These are phyloP conservation scores for Entomobrya proxima DNA, from an alignment of 2,888 invertebrate genomes.

Conservation along the genomic window DNA sequence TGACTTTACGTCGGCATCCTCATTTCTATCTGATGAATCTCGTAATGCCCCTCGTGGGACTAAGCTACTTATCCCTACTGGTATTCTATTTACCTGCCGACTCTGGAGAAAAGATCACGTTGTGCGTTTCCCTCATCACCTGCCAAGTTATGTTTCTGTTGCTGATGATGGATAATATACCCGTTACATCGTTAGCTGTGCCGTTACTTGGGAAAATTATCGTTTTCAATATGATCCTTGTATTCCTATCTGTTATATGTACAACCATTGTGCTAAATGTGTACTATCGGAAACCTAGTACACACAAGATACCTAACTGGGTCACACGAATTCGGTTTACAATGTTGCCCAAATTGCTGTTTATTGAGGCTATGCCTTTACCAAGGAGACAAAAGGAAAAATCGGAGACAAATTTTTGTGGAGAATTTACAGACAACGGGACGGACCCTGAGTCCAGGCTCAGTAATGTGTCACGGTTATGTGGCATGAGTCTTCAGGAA, in stretches of 20 bases:
- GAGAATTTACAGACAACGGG: neutral
- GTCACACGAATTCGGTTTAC: neutral
- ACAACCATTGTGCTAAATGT: constrained; percentile 21
- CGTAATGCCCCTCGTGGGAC: neutral
- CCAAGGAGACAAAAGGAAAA: neutral
- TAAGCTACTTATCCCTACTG: constrained; percentile 4
- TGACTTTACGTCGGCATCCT: constrained; percentile 12
- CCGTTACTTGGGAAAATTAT: constrained; percentile 29
- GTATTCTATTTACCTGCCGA: constrained; percentile 8
- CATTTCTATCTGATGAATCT: constrained; percentile 3
- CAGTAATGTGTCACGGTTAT: neutral
- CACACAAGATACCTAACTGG: neutral
- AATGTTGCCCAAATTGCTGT: neutral
- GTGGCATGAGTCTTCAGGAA: neutral
- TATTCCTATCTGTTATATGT: constrained; percentile 2
- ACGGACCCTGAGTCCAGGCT: neutral
- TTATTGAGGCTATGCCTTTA: neutral
- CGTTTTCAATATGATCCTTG: constrained; percentile 15
- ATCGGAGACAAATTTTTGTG: neutral
- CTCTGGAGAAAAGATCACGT: constrained; percentile 23
- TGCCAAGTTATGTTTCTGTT: constrained; percentile 15
- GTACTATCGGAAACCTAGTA: constrained; percentile 13
- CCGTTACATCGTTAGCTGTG: constrained; percentile 25
- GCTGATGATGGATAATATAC: constrained; percentile 16
- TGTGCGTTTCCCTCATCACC: neutral